A percentile compares a stretch with the other conserved stretches of the same genome.
These are phyloP conservation scores for Peucedramus taeniatus DNA, from an alignment of 2,113 vertebrate genomes.

Conservation along the genomic window DNA sequence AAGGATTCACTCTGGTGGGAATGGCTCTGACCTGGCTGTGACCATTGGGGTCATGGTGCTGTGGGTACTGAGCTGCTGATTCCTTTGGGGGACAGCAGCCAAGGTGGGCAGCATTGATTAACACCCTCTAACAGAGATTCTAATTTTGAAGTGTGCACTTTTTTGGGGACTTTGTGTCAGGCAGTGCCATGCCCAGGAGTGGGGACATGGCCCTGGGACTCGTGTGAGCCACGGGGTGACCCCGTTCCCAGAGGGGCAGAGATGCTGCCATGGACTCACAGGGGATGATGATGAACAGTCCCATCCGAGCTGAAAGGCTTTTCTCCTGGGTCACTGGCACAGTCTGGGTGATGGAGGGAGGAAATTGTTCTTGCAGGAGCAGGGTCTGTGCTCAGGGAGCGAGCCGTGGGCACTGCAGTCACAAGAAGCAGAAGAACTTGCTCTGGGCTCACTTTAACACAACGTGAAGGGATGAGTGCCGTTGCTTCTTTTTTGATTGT, in stretches of 20 bases:
- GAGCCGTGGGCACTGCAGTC: accelerated
- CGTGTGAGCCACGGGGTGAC: neutral
- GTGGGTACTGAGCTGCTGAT: neutral
- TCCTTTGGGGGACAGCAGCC: neutral
- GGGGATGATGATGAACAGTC: neutral
- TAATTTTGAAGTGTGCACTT: neutral
- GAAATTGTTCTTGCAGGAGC: neutral
- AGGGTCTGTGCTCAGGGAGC: neutral
- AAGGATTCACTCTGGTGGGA: neutral
- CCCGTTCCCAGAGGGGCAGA: accelerated
- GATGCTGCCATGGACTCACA: neutral
- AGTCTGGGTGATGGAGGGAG: neutral
- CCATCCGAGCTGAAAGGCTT: accelerated
- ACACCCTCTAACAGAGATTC: neutral
- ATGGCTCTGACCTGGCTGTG: neutral
- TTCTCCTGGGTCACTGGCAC: neutral
- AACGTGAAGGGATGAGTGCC: neutral
- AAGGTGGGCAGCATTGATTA: neutral
- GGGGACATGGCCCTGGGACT: neutral
- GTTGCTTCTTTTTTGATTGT: too few species aligned
- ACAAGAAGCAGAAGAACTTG: neutral
- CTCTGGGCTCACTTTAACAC: neutral
- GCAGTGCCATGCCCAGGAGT: accelerated
- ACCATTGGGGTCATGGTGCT: neutral
- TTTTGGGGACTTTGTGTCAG: neutral